A percentile compares a stretch with the other conserved stretches of the same genome.
Evolutionary conservation across 2,888 invertebrate genomes (phyloP).

Genomic region (Bombylius major): DNA sequence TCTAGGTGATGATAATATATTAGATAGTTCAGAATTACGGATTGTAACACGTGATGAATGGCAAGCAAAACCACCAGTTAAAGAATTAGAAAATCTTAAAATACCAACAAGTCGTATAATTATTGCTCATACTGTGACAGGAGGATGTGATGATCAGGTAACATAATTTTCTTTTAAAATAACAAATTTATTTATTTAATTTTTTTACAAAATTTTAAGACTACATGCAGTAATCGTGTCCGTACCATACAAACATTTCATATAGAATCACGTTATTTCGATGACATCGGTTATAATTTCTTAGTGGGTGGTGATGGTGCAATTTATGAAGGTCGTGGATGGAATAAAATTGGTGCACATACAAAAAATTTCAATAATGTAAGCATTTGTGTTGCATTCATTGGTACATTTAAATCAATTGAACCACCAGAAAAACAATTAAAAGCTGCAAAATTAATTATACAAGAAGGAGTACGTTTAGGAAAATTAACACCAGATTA

Average conservation of each 20-base stretch:
- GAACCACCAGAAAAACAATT: slow-evolving; percentile 43
- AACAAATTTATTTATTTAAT: not conserved
- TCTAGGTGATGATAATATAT: slow-evolving; percentile 15
- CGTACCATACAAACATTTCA: slow-evolving; percentile 54
- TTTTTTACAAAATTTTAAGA: slow-evolving; percentile 30
- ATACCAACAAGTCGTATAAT: slow-evolving; percentile 45
- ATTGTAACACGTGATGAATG: slow-evolving; percentile 49
- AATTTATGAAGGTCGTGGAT: slow-evolving; percentile 61
- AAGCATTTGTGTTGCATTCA: slow-evolving; percentile 58
- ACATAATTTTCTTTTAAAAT: not conserved
- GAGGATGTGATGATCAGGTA: slow-evolving; percentile 44
- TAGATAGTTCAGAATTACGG: slow-evolving; percentile 35
- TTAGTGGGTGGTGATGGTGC: slow-evolving; percentile 66
- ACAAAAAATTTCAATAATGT: slow-evolving; percentile 49
- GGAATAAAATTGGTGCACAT: slow-evolving; percentile 61
- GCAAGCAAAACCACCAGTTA: slow-evolving; percentile 50
- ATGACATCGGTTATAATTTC: slow-evolving; percentile 66
- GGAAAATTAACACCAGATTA: slow-evolving; percentile 52
- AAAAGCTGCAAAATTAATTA: slow-evolving; percentile 47
- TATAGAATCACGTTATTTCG: slow-evolving; percentile 49
- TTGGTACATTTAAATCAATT: slow-evolving; percentile 52
- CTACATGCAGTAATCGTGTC: slow-evolving; percentile 46
- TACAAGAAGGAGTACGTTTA: slow-evolving; percentile 46
- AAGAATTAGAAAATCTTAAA: slow-evolving; percentile 32
- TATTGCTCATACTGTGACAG: slow-evolving; percentile 53